Evolutionary conservation across 2,797 vertebrate species (phyloP), one percentile per base, ranked within the genome.

Genomic region (Cyprinodon diabolis): DNA sequence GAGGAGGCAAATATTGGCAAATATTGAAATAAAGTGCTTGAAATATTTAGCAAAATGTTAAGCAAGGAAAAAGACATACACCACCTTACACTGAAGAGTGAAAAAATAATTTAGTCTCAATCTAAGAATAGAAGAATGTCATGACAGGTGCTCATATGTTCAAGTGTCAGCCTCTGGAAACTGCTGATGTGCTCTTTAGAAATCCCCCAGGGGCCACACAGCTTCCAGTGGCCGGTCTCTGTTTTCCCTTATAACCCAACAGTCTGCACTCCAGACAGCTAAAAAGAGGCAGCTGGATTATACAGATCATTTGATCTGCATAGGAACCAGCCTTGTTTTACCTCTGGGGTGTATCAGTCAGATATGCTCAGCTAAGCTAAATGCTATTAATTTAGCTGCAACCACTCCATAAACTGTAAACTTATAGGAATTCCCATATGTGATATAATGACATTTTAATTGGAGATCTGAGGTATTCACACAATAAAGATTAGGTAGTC

Each of bases 241-340:
- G 84, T 89, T 86, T 81, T 89, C 89, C 89, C 82, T 91, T 90
- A 87, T 91, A 83, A 89, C 88, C 93, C 69, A 58, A 79, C 51
- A 48, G 55, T 75, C 9, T 72, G 57, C 81, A 48, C 71, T 86
- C 72, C 78, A 68, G 92, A 89, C 87, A 84, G 87, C 91, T 93
- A 89, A 91, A 91, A 90, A 94, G 92, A 86, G 85, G 90, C 93
- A 92, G 95, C 91, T 91, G 93, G 74, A 87, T 79, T 86, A 93
- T 95, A 88, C 92, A 94, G 93, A 94, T 93, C 74, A 14, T 6
- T 84, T 76, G 82, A 93, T 95, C 92, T 93, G 91, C 86, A 93
- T 95, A 92, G 76, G 93, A 91, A 92, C 93, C 93, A 93, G 87
- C 83, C 92, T 79, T 87, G 92, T 92, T 86, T 92, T 56, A 25